phyloP scores from a whole-genome alignment of 2,888 invertebrate genomes.

The Protophormia terraenovae region DNA sequence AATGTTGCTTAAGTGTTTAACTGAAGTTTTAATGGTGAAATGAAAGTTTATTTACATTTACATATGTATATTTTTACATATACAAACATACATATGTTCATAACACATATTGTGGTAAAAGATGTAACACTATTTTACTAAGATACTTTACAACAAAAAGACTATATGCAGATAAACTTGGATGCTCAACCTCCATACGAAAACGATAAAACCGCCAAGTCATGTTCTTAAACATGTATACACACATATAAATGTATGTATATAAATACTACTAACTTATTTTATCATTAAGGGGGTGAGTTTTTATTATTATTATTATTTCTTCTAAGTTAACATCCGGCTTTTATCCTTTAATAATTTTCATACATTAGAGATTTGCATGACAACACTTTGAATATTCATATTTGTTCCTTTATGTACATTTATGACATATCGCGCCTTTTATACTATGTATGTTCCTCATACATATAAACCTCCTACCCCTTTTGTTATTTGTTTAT shows the following conservation, averaged over 20 bases:
- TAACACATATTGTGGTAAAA: constrained; percentile 18
- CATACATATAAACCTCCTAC: background rate
- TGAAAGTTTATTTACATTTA: constrained; percentile 53
- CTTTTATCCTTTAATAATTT: constrained; percentile 67
- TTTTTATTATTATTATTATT: constrained; percentile 56
- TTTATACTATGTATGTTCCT: constrained; percentile 2
- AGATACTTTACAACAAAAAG: background rate
- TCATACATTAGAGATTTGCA: constrained; percentile 52
- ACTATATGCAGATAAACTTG: constrained; percentile 21
- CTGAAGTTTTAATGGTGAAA: constrained; percentile 52
- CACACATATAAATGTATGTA: background rate
- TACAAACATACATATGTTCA: background rate
- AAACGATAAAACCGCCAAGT: constrained; percentile 31
- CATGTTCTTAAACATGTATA: background rate
- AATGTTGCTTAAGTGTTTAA: constrained; percentile 61
- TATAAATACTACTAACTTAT: background rate
- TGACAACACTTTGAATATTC: constrained; percentile 57
- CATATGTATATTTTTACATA: background rate
- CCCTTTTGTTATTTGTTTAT: background rate
- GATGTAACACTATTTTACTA: constrained; percentile 39
- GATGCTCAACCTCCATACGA: background rate
- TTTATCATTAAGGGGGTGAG: constrained; percentile 13
- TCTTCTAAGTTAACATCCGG: constrained; percentile 67
- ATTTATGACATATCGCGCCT: constrained; percentile 64
- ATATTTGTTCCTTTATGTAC: constrained; percentile 11